Evolutionary conservation across 2,888 invertebrate species (phyloP), one percentile per base, ranked within the genome.

Genomic region (Latheticus oryzae): DNA sequence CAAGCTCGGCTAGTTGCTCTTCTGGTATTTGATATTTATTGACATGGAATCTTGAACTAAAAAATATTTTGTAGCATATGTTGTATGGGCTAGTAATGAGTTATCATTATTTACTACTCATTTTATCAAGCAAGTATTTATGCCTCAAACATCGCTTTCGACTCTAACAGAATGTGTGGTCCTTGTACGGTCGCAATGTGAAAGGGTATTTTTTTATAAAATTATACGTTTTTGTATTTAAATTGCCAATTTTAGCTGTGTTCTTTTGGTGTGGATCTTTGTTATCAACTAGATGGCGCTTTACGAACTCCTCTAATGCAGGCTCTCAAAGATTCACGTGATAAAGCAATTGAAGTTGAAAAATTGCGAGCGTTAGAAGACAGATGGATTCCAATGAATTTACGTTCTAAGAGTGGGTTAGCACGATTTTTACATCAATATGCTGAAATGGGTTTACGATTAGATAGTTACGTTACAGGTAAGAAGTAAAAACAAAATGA

Each of bases 1-100:
- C 91, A 37, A 84, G 89, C 67, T 89, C 87, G 48, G 83, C 86
- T 13, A 85, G 85, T 16, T 90, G 90, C 72, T 85, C 86, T 38
- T 89, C 90, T 65, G 87, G 90, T 89, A 77, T 32, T 13, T 1
- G 13, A 2, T 5, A 15, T 21, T 28, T 28, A 28, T 11, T 28
- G 11, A 26, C 2, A 26, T 26, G 26, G 26, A 26, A 3, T 5
- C 21, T 19, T 5, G 21, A 5, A 19, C 21, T 19, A 5, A 5
- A 3, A 19, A 19, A 19, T 19, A 19, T 19, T 19, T 74, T 76
- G 24, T 76, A 88, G 91, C 89, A 48, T 89, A 96, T 65, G 87
- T 95, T 60, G 91, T 95, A 2, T 97, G 97, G 97, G 90, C 92
- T 63, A 92, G 92, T 71, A 85, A 87, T 63, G 93, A 94, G 79